Evolutionary conservation across 2,888 invertebrate genomes (phyloP).

Genomic region (Chymomyza procnemis): DNA sequence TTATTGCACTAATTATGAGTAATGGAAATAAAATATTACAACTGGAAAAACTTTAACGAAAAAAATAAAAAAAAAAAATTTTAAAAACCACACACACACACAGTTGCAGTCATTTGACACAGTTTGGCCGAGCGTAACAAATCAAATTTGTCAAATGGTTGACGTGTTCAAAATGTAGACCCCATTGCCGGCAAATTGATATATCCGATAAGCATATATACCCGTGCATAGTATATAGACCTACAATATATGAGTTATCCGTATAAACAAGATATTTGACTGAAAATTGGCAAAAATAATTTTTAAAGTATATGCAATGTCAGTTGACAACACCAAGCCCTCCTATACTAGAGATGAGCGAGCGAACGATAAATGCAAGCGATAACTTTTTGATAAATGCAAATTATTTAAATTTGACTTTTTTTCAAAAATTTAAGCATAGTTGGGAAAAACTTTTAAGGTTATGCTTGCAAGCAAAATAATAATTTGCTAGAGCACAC

Average conservation of each 20-base stretch:
- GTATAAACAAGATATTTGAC: not conserved
- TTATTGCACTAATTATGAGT: constrained; percentile 37
- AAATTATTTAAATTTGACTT: no score
- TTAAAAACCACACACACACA: no score
- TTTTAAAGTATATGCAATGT: not conserved
- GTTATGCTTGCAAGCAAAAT: no score
- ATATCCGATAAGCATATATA: not conserved
- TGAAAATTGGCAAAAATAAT: not conserved
- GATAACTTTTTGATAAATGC: no score
- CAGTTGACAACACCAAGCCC: not conserved
- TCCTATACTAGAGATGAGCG: not conserved
- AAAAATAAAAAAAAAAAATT: constrained; percentile 27
- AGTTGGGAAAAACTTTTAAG: no score
- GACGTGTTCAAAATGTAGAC: constrained; percentile 31
- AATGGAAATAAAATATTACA: constrained; percentile 5
- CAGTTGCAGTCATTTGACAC: constrained; percentile 66
- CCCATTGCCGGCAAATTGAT: not conserved
- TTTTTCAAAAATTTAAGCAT: no score
- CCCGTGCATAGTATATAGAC: not conserved
- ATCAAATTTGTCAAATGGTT: constrained; percentile 55
- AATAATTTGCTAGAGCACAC: no score
- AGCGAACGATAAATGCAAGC: not conserved
- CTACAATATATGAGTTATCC: not conserved
- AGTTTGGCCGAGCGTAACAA: constrained; percentile 69
- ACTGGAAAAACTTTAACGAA: not conserved